These are phyloP conservation scores for Thryonomys swinderianus DNA, from an alignment of 2,113 vertebrate species.

Conservation along the genomic window DNA sequence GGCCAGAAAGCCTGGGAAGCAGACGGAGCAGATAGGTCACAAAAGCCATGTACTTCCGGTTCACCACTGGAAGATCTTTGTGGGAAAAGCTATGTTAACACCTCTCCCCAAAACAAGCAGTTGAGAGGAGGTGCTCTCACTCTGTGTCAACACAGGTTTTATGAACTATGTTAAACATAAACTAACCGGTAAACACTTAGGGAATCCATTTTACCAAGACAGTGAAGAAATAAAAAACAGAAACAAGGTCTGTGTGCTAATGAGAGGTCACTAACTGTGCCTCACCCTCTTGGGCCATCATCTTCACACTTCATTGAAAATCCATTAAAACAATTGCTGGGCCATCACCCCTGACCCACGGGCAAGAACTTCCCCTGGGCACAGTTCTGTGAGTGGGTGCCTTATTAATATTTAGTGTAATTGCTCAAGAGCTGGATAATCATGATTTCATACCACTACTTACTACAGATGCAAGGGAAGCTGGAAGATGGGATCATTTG, in stretches of 20 bases:
- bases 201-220: neutral
- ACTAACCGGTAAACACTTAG: neutral
- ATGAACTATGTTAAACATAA: neutral
- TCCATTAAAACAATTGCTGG: slow-evolving; percentile 71
- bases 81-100: neutral
- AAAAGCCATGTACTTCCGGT: neutral
- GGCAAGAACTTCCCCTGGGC: slow-evolving; percentile 62
- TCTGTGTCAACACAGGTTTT: neutral
- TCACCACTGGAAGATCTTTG: neutral
- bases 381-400: slow-evolving; percentile 40
- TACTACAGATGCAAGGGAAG: neutral
- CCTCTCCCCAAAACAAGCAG: neutral
- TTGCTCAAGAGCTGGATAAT: slow-evolving; percentile 36
- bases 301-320: slow-evolving; percentile 73
- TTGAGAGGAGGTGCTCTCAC: neutral
- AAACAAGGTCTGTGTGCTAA: slow-evolving; percentile 44
- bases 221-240: slow-evolving; percentile 32
- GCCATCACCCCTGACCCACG: slow-evolving; percentile 69
- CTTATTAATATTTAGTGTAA: slow-evolving; percentile 66
- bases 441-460: slow-evolving; percentile 26
- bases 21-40: neutral
- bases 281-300: slow-evolving; percentile 7
- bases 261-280: neutral
- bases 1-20: neutral
- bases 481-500: neutral